Conservation (phyloP, 2,888 invertebrate genomes). For the Eucriotettix oculatus region DNA sequence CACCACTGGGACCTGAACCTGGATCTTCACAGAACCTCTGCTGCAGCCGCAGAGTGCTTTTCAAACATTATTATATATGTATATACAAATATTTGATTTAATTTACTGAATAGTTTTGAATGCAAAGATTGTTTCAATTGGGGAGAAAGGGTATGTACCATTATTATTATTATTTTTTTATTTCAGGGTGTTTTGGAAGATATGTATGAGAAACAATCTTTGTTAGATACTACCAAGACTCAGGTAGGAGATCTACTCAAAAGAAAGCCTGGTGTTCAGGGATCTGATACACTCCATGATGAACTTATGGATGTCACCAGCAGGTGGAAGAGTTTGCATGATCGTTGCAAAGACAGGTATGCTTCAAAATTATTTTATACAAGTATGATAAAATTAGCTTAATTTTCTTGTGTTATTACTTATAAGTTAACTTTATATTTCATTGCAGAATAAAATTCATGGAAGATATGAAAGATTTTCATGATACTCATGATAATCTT, state of each 20-base stretch:
- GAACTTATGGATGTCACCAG: slow-evolving; percentile 69
- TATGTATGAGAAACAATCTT: slow-evolving; percentile 82
- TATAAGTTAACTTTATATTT: neutral
- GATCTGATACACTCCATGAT: slow-evolving; percentile 65
- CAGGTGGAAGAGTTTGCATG: slow-evolving; percentile 73
- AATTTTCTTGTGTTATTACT: neutral
- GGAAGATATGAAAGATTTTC: slow-evolving; percentile 82
- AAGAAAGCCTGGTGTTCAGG: slow-evolving; percentile 68
- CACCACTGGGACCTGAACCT: too few species aligned
- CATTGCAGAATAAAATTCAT: slow-evolving; percentile 44
- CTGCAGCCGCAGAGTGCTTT: too few species aligned
- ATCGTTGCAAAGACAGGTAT: slow-evolving; percentile 55
- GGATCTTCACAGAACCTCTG: too few species aligned
- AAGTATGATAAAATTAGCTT: neutral
- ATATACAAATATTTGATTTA: too few species aligned
- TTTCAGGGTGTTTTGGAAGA: slow-evolving; percentile 52
- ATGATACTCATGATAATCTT: slow-evolving; percentile 72
- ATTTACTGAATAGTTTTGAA: too few species aligned
- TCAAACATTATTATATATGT: too few species aligned
- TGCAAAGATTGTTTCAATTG: too few species aligned
- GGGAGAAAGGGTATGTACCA: too few species aligned
- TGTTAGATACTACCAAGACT: slow-evolving; percentile 74
- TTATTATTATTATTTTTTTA: neutral
- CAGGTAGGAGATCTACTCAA: slow-evolving; percentile 77
- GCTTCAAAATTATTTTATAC: slow-evolving; percentile 12